Evolutionary conservation across 2,797 vertebrate genomes (phyloP).

Genomic region (Sebastes nivosus): DNA sequence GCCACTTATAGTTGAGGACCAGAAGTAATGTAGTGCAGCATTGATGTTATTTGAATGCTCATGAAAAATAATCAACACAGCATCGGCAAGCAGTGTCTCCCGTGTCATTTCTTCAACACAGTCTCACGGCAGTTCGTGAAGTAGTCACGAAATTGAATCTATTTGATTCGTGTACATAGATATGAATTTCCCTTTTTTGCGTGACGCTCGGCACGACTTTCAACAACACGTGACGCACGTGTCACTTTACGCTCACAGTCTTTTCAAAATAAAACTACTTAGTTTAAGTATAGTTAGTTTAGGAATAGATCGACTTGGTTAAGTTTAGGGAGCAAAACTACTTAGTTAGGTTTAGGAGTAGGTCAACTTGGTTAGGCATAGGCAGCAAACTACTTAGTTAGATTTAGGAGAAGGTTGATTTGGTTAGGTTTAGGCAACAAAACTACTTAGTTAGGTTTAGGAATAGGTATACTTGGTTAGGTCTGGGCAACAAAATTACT

Average conservation of each 20-base stretch:
- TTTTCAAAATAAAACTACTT: not conserved
- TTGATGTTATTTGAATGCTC: conserved; percentile 36
- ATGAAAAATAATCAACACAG: conserved; percentile 24
- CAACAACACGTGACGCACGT: not conserved
- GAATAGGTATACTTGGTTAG: no score
- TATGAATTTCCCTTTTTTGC: not conserved
- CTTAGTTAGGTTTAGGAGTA: no score
- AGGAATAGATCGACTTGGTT: no score
- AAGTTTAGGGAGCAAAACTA: no score
- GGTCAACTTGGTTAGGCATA: no score
- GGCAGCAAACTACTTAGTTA: no score
- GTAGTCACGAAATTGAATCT: not conserved
- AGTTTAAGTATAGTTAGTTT: no score
- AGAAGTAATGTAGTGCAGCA: not conserved
- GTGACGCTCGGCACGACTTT: not conserved
- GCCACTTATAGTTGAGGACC: conserved; percentile 46
- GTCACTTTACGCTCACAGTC: not conserved
- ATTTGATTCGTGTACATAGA: not conserved
- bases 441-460: not conserved
- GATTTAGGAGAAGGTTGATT: no score
- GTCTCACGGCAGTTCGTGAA: not conserved
- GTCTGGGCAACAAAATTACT: no score
- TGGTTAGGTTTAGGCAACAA: no score
- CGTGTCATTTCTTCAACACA: conserved; percentile 18
- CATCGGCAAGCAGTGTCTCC: not conserved